phyloP scores from a whole-genome alignment of 1,140 invertebrate genomes.

The Odontomachus brunneus region DNA sequence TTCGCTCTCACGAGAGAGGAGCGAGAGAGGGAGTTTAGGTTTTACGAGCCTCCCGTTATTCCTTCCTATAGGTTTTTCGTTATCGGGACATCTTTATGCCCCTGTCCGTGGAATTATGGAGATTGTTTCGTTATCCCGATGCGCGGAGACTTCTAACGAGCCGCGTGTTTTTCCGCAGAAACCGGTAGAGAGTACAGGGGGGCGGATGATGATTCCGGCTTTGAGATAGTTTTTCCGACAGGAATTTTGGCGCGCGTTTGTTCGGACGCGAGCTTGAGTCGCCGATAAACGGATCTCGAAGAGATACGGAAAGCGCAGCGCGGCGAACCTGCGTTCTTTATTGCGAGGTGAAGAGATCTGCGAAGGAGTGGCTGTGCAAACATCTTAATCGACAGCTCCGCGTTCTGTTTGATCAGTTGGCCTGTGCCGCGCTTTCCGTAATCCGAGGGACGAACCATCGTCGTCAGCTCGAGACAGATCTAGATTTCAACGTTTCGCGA shows the following conservation, averaged over 20 bases:
- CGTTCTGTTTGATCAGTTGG: conserved; percentile 71
- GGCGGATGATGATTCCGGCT: neutral
- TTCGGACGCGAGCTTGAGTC: neutral
- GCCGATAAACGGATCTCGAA: conserved; percentile 7
- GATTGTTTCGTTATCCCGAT: conserved; percentile 20
- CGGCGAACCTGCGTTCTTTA: conserved; percentile 32
- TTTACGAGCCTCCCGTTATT: conserved; percentile 66
- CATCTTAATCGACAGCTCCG: conserved; percentile 64
- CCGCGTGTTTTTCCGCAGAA: neutral
- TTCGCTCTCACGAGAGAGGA: neutral
- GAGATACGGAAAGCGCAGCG: conserved; percentile 14
- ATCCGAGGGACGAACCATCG: conserved; percentile 61
- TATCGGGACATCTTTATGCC: conserved; percentile 42
- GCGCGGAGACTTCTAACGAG: neutral
- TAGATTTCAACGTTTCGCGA: conserved; percentile 52
- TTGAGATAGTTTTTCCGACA: neutral
- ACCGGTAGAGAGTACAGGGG: too few species aligned
- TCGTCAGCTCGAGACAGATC: conserved; percentile 48
- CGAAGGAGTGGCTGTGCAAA: conserved; percentile 54
- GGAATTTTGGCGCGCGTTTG: neutral
- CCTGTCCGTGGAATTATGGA: conserved; percentile 37
- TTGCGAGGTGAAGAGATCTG: conserved; percentile 36
- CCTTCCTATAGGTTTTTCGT: conserved; percentile 13
- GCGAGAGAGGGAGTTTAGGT: conserved; percentile 31
- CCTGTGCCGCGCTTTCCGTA: conserved; percentile 60